phyloP scores from a whole-genome alignment of 2,113 vertebrate genomes.

The Coregonus clupeaformis region DNA sequence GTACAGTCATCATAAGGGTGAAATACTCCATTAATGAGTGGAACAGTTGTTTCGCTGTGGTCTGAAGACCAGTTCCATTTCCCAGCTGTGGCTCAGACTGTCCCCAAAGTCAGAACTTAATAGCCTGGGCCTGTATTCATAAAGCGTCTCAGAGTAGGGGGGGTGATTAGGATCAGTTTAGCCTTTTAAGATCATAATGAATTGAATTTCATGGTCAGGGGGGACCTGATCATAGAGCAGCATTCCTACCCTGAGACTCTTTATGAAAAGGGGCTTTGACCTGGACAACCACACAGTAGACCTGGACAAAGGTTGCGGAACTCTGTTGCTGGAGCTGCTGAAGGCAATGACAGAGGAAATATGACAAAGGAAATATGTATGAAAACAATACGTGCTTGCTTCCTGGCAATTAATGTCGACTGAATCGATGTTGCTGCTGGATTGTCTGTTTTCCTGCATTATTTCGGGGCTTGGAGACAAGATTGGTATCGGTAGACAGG shows the following conservation, averaged over 20 bases:
- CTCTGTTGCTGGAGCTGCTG: slow-evolving; percentile 23
- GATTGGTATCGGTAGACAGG: slow-evolving; percentile 59
- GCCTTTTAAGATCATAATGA: no score
- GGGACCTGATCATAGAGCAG: no score
- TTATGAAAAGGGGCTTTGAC: slow-evolving; percentile 41
- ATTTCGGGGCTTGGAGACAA: slow-evolving; percentile 36
- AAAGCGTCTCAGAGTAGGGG: no score
- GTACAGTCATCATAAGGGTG: slow-evolving; percentile 17
- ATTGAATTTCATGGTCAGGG: no score
- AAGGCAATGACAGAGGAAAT: slow-evolving; percentile 28
- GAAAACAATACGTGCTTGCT: slow-evolving; percentile 65
- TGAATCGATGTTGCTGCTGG: slow-evolving; percentile 64
- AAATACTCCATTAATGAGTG: slow-evolving; percentile 26
- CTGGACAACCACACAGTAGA: slow-evolving; percentile 46
- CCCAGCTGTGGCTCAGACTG: slow-evolving; percentile 22
- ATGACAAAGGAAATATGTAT: slow-evolving; percentile 42
- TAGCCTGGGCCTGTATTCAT: slow-evolving; percentile 18
- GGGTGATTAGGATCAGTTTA: no score
- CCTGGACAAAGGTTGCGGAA: slow-evolving; percentile 18
- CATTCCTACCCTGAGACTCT: no score
- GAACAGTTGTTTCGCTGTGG: not conserved
- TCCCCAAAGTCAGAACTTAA: slow-evolving; percentile 13
- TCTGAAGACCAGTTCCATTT: not conserved
- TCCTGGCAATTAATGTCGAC: slow-evolving; percentile 72
- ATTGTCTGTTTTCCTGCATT: slow-evolving; percentile 58